Base-by-base conservation (phyloP, 92 coral and sea anemone species). In the Umimayanthus chanpuru region DNA sequence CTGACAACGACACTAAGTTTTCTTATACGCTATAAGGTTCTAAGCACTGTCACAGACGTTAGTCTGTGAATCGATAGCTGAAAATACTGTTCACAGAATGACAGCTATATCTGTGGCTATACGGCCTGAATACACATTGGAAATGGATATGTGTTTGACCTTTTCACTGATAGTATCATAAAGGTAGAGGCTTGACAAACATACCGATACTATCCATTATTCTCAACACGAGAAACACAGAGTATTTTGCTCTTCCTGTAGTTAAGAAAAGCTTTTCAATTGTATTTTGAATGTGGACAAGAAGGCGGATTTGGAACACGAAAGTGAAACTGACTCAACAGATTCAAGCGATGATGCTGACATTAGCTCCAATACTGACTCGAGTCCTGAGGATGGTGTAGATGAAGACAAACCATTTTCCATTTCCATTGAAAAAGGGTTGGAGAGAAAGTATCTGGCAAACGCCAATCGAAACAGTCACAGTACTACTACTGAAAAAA, bases 401-500 rank as follows among this genome's bases (percentile, higher is more conserved):
- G 67, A 61, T 18, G 67, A 18, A 21, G 67, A 61, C 67, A 61
- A 61, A 25, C 25, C 67, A 7, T 18, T 61, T 20, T 61, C 67
- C 25, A 61, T 20, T 61, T 61, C 67, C 67, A 61, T n/a, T 61
- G 67, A n/a, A 61, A 61, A 61, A 61, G 67, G 25, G 25, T 61
- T 61, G 67, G 67, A 61, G 67, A 61, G 67, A n/a, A 61, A 61
- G 67, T 61, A 61, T 61, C 67, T 18, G 67, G 67, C 67, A 61
- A 61, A 61, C 67, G 25, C 67, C 67, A 61, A 21, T 85, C 89
- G 36, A 85, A 50, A 75, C 89, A 85, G 75, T 73, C 77, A 36
- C 58, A 56, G 58, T 85, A 85, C 66, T 85, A 85, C 30, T 73
- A 85, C 41, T 58, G 89, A n/a, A 85, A 85, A 85, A 71, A 85